Conservation (phyloP, 2,113 vertebrate species). For the Osmerus eperlanus region DNA sequence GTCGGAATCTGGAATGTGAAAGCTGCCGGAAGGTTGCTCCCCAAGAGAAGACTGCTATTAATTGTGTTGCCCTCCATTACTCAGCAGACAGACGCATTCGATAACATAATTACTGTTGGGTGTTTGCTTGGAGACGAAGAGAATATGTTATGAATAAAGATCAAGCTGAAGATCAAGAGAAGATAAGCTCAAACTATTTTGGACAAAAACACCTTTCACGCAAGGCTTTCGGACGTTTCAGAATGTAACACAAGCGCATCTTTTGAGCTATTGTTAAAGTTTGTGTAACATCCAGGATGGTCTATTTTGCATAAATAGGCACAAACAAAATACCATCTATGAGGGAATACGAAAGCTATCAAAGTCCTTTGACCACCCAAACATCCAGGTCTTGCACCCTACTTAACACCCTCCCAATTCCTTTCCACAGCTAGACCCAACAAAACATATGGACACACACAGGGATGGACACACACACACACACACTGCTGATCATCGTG, state of each 20-base stretch:
- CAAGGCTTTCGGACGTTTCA: too few species aligned
- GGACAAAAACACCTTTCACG: too few species aligned
- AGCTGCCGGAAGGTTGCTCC: slow-evolving; percentile 40
- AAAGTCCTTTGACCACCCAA: background rate
- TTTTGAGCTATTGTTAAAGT: too few species aligned
- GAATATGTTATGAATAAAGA: slow-evolving; percentile 58
- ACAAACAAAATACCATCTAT: background rate
- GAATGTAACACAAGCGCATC: too few species aligned
- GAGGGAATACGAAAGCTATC: background rate
- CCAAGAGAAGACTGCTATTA: slow-evolving; percentile 52
- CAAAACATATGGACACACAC: slow-evolving; percentile 22
- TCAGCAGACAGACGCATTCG: slow-evolving; percentile 53
- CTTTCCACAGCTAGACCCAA: slow-evolving; percentile 1
- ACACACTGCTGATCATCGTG: background rate
- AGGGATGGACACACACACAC: slow-evolving; percentile 22
- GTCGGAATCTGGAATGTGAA: slow-evolving; percentile 46
- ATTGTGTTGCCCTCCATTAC: slow-evolving; percentile 57
- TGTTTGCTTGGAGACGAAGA: slow-evolving; percentile 59
- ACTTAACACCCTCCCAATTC: background rate
- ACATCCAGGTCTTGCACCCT: background rate
- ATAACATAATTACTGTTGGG: slow-evolving; percentile 52
- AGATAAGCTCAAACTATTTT: too few species aligned
- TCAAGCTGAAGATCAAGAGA: slow-evolving; percentile 13
- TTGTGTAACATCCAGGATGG: too few species aligned
- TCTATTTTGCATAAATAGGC: background rate